Evolutionary conservation across 2,797 vertebrate genomes (phyloP), one percentile per base, ranked within the genome.

Genomic region (Gila robusta): DNA sequence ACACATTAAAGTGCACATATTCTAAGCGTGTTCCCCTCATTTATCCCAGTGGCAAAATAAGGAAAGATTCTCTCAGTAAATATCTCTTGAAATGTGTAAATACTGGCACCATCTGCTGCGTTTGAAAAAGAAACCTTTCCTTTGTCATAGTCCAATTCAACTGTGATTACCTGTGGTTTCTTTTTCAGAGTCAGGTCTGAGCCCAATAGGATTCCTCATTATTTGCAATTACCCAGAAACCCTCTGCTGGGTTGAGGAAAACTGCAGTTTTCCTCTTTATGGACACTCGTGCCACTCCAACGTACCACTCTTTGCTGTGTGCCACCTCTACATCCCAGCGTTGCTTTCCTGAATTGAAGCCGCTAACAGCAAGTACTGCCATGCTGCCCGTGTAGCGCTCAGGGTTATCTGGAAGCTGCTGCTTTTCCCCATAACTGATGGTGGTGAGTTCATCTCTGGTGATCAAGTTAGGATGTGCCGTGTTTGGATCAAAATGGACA

Each of bases 221-320:
- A 28, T 82, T 87, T 5, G 93, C 90, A 0, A 95, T 94, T 10
- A 95, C 93, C 95, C 94, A 95, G 90, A 94, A 94, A 0, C 94
- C 95, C 54, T 95, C 93, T 0, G 67, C 3, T 0, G 94, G 94
- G 66, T 83, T 91, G 17, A 94, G 88, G 86, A 94, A 94, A 79
- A 90, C 82, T 0, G 88, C 69, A 1, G 14, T 91, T 32, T 94
- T 93, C 70, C 95, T 93, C 62, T 91, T 90, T 85, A 94, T 91
- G 73, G 94, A 94, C 64, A 94, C 92, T 1, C 16, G 79, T 37
- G 89, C 94, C 39, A 94, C 93, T 28, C 94, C 94, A 0, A 95
- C 89, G 87, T 91, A 90, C 94, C 95, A 95, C 49, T 94, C 89
- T 73, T 86, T 88, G 26, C 88, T 88, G 4, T 83, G 83, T 71